phyloP scores from a whole-genome alignment of 2,888 invertebrate genomes.

The Baccha elongata region DNA sequence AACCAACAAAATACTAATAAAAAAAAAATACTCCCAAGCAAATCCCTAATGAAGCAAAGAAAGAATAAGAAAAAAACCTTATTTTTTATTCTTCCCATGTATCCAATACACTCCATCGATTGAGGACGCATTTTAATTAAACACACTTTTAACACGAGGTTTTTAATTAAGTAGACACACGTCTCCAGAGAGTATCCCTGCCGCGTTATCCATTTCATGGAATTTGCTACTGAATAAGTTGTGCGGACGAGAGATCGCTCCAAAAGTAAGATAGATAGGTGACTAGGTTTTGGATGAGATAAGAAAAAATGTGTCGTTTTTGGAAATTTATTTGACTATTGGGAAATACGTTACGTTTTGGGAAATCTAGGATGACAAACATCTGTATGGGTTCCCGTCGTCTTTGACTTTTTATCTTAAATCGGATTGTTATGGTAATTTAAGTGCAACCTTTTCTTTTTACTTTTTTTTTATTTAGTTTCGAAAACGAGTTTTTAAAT shows the following conservation, averaged over 20 bases:
- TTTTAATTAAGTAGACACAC: conserved; percentile 72
- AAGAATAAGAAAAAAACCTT: conserved; percentile 28
- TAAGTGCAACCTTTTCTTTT: conserved; percentile 43
- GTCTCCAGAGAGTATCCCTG: conserved; percentile 18
- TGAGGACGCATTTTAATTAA: conserved; percentile 68
- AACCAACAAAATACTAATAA: background rate
- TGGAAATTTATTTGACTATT: conserved; percentile 39
- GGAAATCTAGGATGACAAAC: conserved; percentile 47
- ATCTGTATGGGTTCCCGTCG: conserved; percentile 42
- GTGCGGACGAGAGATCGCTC: conserved; percentile 54
- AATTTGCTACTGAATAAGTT: conserved; percentile 65
- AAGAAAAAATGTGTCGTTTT: conserved; percentile 50
- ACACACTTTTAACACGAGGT: conserved; percentile 66
- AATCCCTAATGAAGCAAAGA: conserved; percentile 60
- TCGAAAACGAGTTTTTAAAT: conserved; percentile 58
- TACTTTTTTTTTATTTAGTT: background rate
- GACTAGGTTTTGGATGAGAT: conserved; percentile 60
- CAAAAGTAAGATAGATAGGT: conserved; percentile 54
- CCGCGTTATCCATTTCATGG: conserved; percentile 34
- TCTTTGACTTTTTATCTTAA: conserved; percentile 40
- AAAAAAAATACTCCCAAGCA: conserved; percentile 33
- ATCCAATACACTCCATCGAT: conserved; percentile 28
- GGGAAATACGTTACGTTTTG: conserved; percentile 32
- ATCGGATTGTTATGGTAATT: conserved; percentile 65
- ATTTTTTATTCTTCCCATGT: conserved; percentile 9